These are phyloP conservation scores for Paragorgia papillata DNA, from an alignment of 92 coral and sea anemone genomes.

Conservation along the genomic window DNA sequence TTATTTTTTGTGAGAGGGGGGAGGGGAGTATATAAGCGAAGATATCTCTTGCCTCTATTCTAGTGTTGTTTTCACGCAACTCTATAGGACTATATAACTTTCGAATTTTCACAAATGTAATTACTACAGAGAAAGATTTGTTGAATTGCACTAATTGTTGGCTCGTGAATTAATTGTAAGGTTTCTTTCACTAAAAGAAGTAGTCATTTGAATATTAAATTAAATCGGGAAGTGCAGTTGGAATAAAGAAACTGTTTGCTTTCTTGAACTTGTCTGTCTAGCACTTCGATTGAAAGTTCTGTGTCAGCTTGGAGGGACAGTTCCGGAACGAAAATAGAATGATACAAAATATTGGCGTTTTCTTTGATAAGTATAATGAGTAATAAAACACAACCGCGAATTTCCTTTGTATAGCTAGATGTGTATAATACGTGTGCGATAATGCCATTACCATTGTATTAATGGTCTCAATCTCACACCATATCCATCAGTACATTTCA, in stretches of 20 bases:
- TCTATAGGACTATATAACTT: too few relatives aligned
- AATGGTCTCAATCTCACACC: conserved; percentile 1
- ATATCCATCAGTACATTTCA: not conserved
- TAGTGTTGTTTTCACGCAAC: not conserved
- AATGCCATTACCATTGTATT: conserved; percentile 22
- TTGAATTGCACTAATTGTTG: conserved; percentile 38
- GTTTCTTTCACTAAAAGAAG: conserved; percentile 6
- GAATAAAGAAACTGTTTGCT: not conserved
- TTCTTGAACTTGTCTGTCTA: not conserved
- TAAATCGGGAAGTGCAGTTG: not conserved
- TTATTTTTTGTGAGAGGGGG: not conserved
- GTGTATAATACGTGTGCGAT: conserved; percentile 30
- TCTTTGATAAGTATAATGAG: conserved; percentile 44
- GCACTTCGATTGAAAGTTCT: not conserved
- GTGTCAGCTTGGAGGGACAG: not conserved
- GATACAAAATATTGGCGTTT: conserved; percentile 34
- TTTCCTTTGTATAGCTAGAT: conserved; percentile 39
- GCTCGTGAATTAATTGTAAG: not conserved
- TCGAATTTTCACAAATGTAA: conserved; percentile 25
- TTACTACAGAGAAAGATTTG: not conserved
- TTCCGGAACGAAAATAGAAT: conserved; percentile 1
- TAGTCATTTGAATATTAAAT: conserved; percentile 18
- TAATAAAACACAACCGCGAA: conserved; percentile 41
- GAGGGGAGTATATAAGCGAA: not conserved
- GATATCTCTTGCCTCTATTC: too few relatives aligned